Evolutionary conservation across 2,113 vertebrate species (phyloP).

Genomic region (Ploceus nigricollis): DNA sequence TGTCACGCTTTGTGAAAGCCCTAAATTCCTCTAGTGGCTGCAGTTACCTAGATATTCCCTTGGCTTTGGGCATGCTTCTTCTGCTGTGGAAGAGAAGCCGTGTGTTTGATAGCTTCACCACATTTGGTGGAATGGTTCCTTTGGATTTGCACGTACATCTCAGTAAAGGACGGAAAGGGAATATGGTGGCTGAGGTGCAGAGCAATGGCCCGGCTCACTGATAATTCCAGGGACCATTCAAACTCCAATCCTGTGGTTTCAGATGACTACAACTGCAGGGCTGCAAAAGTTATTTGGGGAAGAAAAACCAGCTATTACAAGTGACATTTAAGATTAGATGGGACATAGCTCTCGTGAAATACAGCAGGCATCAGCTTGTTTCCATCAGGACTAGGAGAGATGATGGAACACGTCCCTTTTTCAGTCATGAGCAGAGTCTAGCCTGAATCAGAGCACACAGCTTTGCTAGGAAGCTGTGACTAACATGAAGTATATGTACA

Average conservation of each 20-base stretch:
- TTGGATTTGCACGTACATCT: neutral
- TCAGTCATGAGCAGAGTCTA: neutral
- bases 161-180: neutral
- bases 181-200: neutral
- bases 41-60: neutral
- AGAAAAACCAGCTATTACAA: conserved; percentile 3
- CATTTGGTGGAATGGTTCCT: neutral
- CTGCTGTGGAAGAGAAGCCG: neutral
- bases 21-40: neutral
- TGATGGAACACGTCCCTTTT: neutral
- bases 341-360: neutral
- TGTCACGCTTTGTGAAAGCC: neutral
- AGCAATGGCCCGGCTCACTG: neutral
- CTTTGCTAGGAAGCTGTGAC: neutral
- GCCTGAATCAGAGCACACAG: neutral
- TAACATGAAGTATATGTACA: neutral
- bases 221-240: conserved; percentile 8
- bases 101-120: neutral
- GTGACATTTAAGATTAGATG: conserved; percentile 18
- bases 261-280: neutral
- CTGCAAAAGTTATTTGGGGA: conserved; percentile 14
- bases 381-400: neutral
- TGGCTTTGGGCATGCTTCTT: neutral
- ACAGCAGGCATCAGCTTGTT: neutral
- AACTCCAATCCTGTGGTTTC: neutral